Evolutionary conservation across 2,888 invertebrate genomes (phyloP).

Genomic region (Anthophora plumipes): DNA sequence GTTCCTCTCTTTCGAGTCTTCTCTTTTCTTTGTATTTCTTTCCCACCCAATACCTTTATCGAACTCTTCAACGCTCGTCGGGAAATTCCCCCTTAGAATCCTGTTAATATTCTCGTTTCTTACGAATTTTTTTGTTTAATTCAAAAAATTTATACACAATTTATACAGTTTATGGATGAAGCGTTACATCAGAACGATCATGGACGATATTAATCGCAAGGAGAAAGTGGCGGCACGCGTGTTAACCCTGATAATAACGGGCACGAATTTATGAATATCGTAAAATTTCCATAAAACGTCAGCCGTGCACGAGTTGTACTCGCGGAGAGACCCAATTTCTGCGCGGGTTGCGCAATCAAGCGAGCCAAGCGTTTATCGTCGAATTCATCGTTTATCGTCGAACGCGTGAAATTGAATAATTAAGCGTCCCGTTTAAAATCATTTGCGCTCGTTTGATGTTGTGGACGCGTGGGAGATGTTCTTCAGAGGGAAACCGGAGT

Average conservation of each 20-base stretch:
- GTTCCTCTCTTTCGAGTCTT: slow-evolving; percentile 27
- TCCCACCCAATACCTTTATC: not conserved
- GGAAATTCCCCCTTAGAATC: not conserved
- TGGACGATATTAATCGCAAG: not conserved
- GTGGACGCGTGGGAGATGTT: not conserved
- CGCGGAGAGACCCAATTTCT: slow-evolving; percentile 22
- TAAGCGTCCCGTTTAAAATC: slow-evolving; percentile 26
- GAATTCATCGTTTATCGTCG: slow-evolving; percentile 29
- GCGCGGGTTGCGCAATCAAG: slow-evolving; percentile 8
- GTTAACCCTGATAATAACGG: slow-evolving; percentile 28
- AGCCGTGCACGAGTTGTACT: not conserved
- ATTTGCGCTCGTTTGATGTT: slow-evolving; percentile 12
- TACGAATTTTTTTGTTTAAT: too few species aligned
- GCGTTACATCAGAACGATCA: too few species aligned
- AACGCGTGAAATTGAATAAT: slow-evolving; percentile 43
- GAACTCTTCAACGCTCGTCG: not conserved
- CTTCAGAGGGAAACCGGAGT: not conserved
- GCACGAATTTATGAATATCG: slow-evolving; percentile 33
- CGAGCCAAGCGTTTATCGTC: not conserved
- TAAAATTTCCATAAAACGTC: slow-evolving; percentile 41
- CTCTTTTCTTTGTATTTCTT: slow-evolving; percentile 5
- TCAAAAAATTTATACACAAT: too few species aligned
- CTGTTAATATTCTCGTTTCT: too few species aligned
- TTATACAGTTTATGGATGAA: too few species aligned
- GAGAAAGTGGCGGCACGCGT: not conserved